These are phyloP conservation scores for Lasiommata megera DNA, from an alignment of 2,888 invertebrate species.

Conservation along the genomic window DNA sequence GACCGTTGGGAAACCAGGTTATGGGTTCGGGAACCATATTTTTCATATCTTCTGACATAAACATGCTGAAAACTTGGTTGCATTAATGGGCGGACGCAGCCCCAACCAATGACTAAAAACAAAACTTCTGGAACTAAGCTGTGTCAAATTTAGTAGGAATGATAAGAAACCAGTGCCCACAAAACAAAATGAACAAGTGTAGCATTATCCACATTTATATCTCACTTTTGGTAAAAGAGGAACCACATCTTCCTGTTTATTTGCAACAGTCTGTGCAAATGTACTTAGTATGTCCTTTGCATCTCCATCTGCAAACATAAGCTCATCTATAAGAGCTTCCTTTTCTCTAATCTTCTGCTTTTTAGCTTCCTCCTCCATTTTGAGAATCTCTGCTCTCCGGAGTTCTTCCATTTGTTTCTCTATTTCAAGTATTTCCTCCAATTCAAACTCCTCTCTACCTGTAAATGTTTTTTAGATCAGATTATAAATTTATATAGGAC, in stretches of 20 bases:
- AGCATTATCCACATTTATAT: background rate
- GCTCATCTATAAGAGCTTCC: constrained; percentile 95
- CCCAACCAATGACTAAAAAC: too few relatives aligned
- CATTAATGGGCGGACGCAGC: too few relatives aligned
- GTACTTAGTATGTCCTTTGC: constrained; percentile 93
- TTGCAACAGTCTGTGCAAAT: constrained; percentile 87
- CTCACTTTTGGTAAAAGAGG: constrained; percentile 69
- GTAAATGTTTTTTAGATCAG: too few relatives aligned
- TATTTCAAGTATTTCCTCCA: constrained; percentile 91
- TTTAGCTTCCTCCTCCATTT: constrained; percentile 86
- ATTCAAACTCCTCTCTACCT: constrained; percentile 90
- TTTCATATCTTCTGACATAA: too few relatives aligned
- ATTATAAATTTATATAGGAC: too few relatives aligned
- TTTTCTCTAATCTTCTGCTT: constrained; percentile 92
- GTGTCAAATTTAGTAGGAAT: too few relatives aligned
- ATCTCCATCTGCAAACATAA: constrained; percentile 95
- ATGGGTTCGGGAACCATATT: too few relatives aligned
- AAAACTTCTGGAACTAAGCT: too few relatives aligned
- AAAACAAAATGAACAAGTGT: too few relatives aligned
- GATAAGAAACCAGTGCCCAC: too few relatives aligned
- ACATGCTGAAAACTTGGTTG: too few relatives aligned
- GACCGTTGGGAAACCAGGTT: too few relatives aligned
- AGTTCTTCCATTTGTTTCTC: constrained; percentile 90
- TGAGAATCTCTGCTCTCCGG: constrained; percentile 85
- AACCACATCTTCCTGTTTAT: constrained; percentile 81